Evolutionary conservation across 1,140 invertebrate species (phyloP), one percentile per base, ranked within the genome.

Genomic region (Nymphalis io): DNA sequence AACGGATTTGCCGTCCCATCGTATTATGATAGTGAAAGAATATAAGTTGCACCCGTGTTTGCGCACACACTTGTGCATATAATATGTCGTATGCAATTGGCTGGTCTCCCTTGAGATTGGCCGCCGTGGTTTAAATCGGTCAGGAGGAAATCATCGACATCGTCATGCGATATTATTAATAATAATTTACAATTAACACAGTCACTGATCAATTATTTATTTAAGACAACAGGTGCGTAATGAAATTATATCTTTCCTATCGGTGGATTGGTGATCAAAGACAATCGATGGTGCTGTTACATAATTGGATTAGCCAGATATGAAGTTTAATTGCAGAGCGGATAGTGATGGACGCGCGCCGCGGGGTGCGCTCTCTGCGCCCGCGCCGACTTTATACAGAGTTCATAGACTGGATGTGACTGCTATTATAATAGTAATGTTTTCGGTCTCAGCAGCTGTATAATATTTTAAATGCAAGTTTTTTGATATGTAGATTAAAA

Each of bases 251-350:
- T 61, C 21, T 67, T 64, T 59, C 40, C 61, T 64, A 68, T 73
- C 64, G 65, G 51, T 8, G 11, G 12, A 42, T 40, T 23, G 65
- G 78, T 83, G 80, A 80, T 78, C 76, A 82, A 87, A 84, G 79
- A 87, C 83, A 87, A 84, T 76, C 74, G 75, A 80, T 77, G 76
- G 70, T 82, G 81, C 66, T 77, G 83, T 89, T 91, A 82, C 75
- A 75, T 91, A 89, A 91, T 91, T 89, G 81, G 87, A 91, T 91
- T 89, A 89, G 77, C 73, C 66, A 73, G 80, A 83, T 83, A 83
- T 69, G 68, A 63, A 81, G 81, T 83, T 82, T 90, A 88, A 90
- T 88, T 88, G 87, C 75, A 70, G 85, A 73, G 85, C 81, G 79
- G 79, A 74, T 76, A 77, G 66, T 84, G 84, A 88, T 85, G 69